phyloP scores from a whole-genome alignment of 2,113 vertebrate genomes.

The Epinephelus fuscoguttatus region DNA sequence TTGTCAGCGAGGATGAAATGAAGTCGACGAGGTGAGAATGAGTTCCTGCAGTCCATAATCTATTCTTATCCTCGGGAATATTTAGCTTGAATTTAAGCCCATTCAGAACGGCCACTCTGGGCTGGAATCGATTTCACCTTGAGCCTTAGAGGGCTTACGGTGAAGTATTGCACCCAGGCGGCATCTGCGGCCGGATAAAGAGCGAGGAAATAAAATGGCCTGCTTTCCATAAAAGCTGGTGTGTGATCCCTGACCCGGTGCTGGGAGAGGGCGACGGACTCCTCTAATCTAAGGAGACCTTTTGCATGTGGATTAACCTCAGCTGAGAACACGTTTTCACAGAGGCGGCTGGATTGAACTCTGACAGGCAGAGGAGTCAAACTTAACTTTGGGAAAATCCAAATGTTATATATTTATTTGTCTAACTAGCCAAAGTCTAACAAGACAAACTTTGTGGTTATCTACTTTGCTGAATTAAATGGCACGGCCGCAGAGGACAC shows the following conservation, averaged over 20 bases:
- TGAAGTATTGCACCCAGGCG: constrained; percentile 35
- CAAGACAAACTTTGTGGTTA: neutral
- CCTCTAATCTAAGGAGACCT: constrained; percentile 68
- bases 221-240: constrained; percentile 53
- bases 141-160: constrained; percentile 48
- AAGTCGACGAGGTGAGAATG: constrained; percentile 19
- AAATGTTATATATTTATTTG: constrained; percentile 16
- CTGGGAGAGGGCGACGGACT: constrained; percentile 42
- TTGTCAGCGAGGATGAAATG: neutral
- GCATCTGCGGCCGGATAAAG: constrained; percentile 56
- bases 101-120: constrained; percentile 41
- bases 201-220: constrained; percentile 54
- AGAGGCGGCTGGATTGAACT: constrained; percentile 42
- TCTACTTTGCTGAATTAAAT: neutral
- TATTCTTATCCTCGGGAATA: constrained; percentile 51
- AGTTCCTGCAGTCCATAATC: constrained; percentile 38
- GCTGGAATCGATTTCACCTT: constrained; percentile 63
- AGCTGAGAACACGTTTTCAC: constrained; percentile 18
- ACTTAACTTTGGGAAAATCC: constrained; percentile 6
- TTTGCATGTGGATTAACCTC: constrained; percentile 77
- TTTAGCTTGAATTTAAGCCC: constrained; percentile 40
- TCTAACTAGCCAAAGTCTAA: neutral
- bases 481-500: neutral
- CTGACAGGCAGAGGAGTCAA: constrained; percentile 22
- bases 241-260: constrained; percentile 72